Percentiles rank a stretch among this genome's conserved stretches.
Evolutionary conservation across 92 coral and sea anemone genomes (phyloP).

Genomic region (Micromussa lordhowensis): DNA sequence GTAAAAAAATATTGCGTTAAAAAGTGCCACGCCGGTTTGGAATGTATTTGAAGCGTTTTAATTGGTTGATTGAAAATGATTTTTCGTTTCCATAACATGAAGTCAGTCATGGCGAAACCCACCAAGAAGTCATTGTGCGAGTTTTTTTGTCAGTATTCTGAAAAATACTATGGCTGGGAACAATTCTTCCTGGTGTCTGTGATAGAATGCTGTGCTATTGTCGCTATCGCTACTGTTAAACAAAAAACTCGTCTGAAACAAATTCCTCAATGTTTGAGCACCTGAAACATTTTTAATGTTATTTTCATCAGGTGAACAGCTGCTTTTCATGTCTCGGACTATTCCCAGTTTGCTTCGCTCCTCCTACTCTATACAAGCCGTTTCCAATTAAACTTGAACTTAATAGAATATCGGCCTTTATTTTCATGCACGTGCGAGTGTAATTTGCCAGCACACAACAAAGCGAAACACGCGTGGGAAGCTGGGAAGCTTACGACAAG

Average conservation of each 20-base stretch:
- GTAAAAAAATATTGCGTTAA: background rate
- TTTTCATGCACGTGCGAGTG: background rate
- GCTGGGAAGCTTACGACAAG: background rate
- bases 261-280: background rate
- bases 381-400: conserved; percentile 13
- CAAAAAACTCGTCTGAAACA: conserved; percentile 3
- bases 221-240: background rate
- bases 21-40: background rate
- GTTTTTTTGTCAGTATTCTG: background rate
- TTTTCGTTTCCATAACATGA: background rate
- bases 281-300: background rate
- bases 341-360: background rate
- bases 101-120: background rate
- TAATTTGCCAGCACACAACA: background rate
- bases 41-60: background rate
- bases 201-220: background rate
- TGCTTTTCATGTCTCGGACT: background rate
- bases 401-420: background rate
- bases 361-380: background rate
- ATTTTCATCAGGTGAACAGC: background rate
- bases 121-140: background rate
- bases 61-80: background rate
- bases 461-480: conserved; percentile 27
- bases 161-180: no score
- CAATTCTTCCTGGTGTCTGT: background rate